These are phyloP conservation scores for Amblyjoppa fuscipennis DNA, from an alignment of 2,888 invertebrate genomes.

Conservation along the genomic window DNA sequence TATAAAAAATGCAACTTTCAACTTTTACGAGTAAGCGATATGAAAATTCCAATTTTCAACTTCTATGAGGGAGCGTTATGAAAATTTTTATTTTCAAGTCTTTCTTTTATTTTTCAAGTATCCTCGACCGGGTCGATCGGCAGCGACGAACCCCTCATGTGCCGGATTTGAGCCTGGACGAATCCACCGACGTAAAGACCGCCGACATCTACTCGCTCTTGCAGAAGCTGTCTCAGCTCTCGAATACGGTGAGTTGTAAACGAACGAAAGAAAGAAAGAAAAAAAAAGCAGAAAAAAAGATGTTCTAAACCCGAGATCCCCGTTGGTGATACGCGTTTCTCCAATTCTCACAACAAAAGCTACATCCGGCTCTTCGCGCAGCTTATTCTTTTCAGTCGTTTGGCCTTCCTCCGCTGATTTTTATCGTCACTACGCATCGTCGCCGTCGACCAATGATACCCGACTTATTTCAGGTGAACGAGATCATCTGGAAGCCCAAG, in stretches of 20 bases:
- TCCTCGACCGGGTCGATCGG: constrained; percentile 44
- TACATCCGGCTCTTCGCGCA: constrained; percentile 17
- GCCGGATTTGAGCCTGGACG: constrained; percentile 22
- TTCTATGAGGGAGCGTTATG: background rate
- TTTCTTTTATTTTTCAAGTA: constrained; percentile 29
- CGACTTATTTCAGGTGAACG: constrained; percentile 69
- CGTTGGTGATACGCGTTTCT: constrained; percentile 49
- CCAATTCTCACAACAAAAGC: constrained; percentile 73
- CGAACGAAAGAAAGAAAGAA: background rate
- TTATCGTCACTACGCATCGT: constrained; percentile 18
- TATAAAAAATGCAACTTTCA: background rate
- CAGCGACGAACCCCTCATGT: constrained; percentile 34
- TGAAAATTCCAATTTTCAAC: background rate
- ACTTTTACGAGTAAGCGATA: no score
- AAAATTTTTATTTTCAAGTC: no score
- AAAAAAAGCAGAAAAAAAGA: background rate
- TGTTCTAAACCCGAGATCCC: constrained; percentile 39
- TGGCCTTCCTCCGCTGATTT: constrained; percentile 53
- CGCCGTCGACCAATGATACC: constrained; percentile 18
- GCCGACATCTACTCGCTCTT: constrained; percentile 60
- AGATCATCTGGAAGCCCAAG: constrained; percentile 63
- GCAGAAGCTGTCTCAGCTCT: constrained; percentile 61
- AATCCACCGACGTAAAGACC: constrained; percentile 24
- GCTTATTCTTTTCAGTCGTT: constrained; percentile 46
- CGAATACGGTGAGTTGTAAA: constrained; percentile 59